Evolutionary conservation across 1,140 invertebrate genomes (phyloP).

Genomic region (Drusus annulatus): DNA sequence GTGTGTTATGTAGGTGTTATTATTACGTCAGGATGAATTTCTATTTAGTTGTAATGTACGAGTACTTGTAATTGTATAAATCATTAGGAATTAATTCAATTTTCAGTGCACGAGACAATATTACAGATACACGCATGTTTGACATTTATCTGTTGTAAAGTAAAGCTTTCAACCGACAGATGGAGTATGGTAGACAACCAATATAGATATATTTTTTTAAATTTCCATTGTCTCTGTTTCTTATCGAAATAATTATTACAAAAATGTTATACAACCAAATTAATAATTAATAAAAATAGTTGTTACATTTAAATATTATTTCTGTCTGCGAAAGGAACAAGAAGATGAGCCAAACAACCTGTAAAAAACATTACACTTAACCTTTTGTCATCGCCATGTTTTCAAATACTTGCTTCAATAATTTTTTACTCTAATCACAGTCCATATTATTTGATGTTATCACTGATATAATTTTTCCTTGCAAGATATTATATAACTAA

Average conservation of each 20-base stretch:
- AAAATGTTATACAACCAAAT: no score
- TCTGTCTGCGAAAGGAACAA: not conserved
- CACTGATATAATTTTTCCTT: no score
- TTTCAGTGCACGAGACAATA: constrained; percentile 54
- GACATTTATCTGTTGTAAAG: constrained; percentile 10
- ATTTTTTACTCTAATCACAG: no score
- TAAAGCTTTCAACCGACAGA: constrained; percentile 17
- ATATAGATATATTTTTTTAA: no score
- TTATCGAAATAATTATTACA: no score
- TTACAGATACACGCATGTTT: constrained; percentile 2
- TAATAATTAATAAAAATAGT: no score
- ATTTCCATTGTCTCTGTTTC: no score
- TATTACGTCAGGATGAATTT: constrained; percentile 1
- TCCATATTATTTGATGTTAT: no score
- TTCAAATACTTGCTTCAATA: no score
- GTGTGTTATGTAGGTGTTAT: not conserved
- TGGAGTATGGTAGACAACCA: not conserved
- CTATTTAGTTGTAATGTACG: constrained; percentile 14
- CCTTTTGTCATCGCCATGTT: no score
- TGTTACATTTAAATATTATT: no score
- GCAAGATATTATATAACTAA: no score
- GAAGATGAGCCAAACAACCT: not conserved
- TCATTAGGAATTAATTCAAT: constrained; percentile 22
- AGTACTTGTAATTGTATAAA: constrained; percentile 29
- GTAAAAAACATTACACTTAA: not conserved